Conservation (phyloP, 2,113 vertebrate genomes). For the Alouatta palliata region DNA sequence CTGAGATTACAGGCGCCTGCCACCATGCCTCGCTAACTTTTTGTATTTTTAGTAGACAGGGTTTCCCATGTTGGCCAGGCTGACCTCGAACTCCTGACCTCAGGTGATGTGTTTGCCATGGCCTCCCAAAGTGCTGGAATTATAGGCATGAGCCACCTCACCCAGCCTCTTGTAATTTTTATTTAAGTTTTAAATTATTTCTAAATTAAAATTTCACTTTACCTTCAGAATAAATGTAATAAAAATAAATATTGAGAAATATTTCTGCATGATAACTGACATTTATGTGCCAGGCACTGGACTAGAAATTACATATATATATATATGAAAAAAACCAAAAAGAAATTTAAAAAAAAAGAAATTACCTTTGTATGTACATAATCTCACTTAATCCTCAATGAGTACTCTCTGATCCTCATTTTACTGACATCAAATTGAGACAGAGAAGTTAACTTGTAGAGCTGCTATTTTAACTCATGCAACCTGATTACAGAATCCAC, state of each 20-base stretch:
- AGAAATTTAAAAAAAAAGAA: too few species aligned
- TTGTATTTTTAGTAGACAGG: too few species aligned
- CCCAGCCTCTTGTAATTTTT: not conserved
- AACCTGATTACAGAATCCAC: not conserved
- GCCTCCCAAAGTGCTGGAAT: too few species aligned
- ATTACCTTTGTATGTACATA: not conserved
- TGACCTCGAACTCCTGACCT: too few species aligned
- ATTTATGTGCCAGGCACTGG: not conserved
- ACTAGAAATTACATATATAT: not conserved
- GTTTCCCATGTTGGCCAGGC: too few species aligned
- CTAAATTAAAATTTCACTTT: not conserved
- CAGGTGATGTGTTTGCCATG: too few species aligned
- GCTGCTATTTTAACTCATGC: conserved; percentile 21
- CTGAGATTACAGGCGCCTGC: too few species aligned
- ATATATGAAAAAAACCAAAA: too few species aligned
- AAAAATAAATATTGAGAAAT: not conserved
- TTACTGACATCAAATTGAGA: conserved; percentile 1
- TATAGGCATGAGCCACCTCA: too few species aligned
- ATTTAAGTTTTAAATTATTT: conserved; percentile 12
- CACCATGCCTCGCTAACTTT: too few species aligned
- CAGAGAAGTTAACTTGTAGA: not conserved
- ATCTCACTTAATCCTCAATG: not conserved
- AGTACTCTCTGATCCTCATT: not conserved
- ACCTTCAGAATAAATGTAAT: not conserved
- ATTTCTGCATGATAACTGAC: not conserved